Conservation (phyloP, 2,113 vertebrate genomes). For the Petroica traversi region DNA sequence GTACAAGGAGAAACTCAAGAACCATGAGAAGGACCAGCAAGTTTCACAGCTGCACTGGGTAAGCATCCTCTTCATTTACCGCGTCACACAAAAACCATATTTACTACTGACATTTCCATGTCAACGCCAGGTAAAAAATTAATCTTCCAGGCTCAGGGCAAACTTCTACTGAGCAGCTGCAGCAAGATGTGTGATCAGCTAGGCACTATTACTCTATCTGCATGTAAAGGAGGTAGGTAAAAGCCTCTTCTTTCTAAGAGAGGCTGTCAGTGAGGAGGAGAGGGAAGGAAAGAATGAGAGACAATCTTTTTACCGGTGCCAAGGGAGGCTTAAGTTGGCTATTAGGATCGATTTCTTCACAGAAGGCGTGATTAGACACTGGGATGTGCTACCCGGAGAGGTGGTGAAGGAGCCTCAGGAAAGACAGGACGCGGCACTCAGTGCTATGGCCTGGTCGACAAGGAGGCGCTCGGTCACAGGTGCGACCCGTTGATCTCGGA, state of each 20-base stretch:
- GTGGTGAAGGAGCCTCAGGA: background rate
- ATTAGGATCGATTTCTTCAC: background rate
- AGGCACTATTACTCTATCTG: background rate
- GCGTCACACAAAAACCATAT: fast-evolving
- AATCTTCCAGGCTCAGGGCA: background rate
- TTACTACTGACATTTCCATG: background rate
- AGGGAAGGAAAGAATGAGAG: background rate
- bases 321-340: background rate
- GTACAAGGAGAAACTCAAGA: fast-evolving
- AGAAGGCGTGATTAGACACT: background rate
- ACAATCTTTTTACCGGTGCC: background rate
- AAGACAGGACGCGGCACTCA: background rate
- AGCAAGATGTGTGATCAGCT: background rate
- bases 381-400: background rate
- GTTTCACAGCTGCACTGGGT: fast-evolving
- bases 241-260: background rate
- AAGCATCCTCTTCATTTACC: background rate
- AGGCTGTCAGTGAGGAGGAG: background rate
- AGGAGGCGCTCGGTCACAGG: fast-evolving
- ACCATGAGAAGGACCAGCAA: fast-evolving
- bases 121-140: background rate
- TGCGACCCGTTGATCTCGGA: no score
- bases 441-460: background rate
- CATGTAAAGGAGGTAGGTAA: background rate
- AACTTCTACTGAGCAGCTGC: background rate